These are phyloP conservation scores for Steinernema feltiae DNA, from an alignment of 1,140 invertebrate species.

Conservation along the genomic window DNA sequence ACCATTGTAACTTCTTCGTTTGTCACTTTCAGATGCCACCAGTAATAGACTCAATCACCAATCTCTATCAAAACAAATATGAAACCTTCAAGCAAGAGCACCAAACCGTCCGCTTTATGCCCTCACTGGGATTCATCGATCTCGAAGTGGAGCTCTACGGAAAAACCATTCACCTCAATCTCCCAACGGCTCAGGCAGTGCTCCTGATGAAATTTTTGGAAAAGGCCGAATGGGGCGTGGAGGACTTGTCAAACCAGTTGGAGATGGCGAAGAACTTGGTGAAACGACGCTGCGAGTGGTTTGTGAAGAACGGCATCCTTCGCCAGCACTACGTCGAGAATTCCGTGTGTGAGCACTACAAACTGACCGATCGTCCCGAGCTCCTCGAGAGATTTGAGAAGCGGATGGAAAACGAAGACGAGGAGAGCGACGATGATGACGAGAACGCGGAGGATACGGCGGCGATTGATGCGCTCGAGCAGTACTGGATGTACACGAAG, in stretches of 20 bases:
- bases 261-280: conserved; percentile 68
- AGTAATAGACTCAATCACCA: too few relatives aligned
- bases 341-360: not conserved
- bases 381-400: conserved; percentile 72
- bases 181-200: conserved; percentile 84
- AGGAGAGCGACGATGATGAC: conserved; percentile 60
- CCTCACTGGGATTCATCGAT: conserved; percentile 81
- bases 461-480: conserved; percentile 83
- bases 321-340: conserved; percentile 66
- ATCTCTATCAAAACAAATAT: too few relatives aligned
- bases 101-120: conserved; percentile 85
- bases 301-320: conserved; percentile 73
- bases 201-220: conserved; percentile 89
- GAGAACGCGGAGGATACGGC: conserved; percentile 80
- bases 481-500: conserved; percentile 68
- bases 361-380: conserved; percentile 36
- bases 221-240: conserved; percentile 65
- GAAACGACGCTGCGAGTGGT: conserved; percentile 76
- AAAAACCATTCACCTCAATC: conserved; percentile 73
- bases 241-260: conserved; percentile 21
- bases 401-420: conserved; percentile 59
- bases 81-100: conserved; percentile 75
- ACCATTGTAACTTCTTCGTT: too few relatives aligned
- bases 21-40: too few relatives aligned
- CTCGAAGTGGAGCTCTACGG: conserved; percentile 83